Base-by-base conservation (phyloP, 2,888 invertebrate genomes). In the Ophion costatus region DNA sequence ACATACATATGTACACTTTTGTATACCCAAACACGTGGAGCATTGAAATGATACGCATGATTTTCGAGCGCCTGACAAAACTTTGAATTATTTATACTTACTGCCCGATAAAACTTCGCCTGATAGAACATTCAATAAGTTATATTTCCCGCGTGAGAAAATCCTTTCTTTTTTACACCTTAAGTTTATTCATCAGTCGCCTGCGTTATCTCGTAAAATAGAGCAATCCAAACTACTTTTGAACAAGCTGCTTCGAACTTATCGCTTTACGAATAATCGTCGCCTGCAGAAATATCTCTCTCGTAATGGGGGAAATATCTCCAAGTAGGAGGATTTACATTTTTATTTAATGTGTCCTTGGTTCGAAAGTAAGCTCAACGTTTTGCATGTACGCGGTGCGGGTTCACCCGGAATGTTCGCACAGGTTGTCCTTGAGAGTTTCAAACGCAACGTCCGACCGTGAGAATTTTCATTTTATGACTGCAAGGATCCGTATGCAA, bases 1-100 rank as follows among this genome's bases (percentile, higher is more conserved):
- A 2, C n/a, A n/a, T 42, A 42, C 42, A 67, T 42, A 10, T 38
- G 11, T 66, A 66, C 14, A 42, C 11, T 29, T 57, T n/a, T 24
- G 20, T 11, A 33, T n/a, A 57, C 29, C 1, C 29, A 70, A 33
- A 10, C 70, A 33, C 56, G 70, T n/a, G 56, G 69, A 73, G 66
- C 70, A 83, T 76, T 83, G 66, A 70, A 80, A 76, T 67, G 17
- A 66, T 75, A 66, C 75, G 76, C 66, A 51, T 80, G 66, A 45
- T 57, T 76, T 64, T 45, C 71, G 33, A 29, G 14, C 20, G 59
- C 83, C 51, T 80, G 83, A 77, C 73, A 74, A n/a, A 59, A 80
- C 61, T 69, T 38, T 29, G 38, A 80, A 80, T 67, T 14, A 5
- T 38, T 73, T 33, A 59, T 33, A 56, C 38, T 20, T 73, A 73